A percentile compares a stretch with the other conserved stretches of the same genome.
Evolutionary conservation across 2,113 vertebrate species (phyloP).

Genomic region (Hippolais icterina): DNA sequence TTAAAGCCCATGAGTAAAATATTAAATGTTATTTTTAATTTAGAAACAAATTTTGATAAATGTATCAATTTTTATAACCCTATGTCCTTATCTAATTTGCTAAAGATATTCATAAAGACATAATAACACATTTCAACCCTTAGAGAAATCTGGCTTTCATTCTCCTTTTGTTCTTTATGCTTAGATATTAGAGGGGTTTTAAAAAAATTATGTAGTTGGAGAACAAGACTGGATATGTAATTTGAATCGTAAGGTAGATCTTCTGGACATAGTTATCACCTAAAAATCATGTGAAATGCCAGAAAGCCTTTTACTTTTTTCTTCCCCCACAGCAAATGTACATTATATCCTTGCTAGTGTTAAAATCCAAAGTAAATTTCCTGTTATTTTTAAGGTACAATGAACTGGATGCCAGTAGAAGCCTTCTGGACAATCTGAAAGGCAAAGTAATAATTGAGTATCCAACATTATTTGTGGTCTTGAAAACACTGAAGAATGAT

Average conservation of each 20-base stretch:
- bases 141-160: background rate
- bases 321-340: background rate
- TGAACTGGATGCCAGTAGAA: slow-evolving; percentile 83
- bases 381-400: slow-evolving; percentile 80
- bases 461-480: slow-evolving; percentile 84
- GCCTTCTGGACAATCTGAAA: slow-evolving; percentile 85
- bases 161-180: background rate
- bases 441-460: slow-evolving; percentile 90
- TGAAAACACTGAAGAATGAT: slow-evolving; percentile 76
- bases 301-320: background rate
- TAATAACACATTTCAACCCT: background rate
- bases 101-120: background rate
- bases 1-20: background rate
- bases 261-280: background rate
- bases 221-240: background rate
- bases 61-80: background rate
- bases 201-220: background rate
- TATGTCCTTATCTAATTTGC: background rate
- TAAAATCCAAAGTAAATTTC: slow-evolving; percentile 22
- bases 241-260: background rate
- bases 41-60: background rate
- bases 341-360: background rate
- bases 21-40: background rate
- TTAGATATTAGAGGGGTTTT: background rate
- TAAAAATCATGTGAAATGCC: background rate